Percentiles rank a stretch among this genome's conserved stretches.
Conservation (phyloP, 2,888 invertebrate species). For the Pollenia angustigena region DNA sequence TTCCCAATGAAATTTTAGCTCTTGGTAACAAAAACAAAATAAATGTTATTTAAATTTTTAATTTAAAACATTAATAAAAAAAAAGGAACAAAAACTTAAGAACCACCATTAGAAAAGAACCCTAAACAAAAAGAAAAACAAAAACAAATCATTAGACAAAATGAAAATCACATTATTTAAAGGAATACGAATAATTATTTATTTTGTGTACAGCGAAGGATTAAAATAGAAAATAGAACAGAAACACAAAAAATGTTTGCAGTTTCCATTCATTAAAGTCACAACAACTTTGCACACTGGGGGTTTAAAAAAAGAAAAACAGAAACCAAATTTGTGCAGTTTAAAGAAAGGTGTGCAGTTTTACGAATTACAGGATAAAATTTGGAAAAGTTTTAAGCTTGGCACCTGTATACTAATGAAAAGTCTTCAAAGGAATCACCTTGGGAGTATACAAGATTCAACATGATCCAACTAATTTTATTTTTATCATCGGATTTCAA, state of each 20-base stretch:
- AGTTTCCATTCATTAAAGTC: slow-evolving; percentile 61
- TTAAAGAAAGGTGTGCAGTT: too few species aligned
- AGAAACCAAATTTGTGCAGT: too few species aligned
- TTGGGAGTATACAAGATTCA: too few species aligned
- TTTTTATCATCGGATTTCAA: too few species aligned
- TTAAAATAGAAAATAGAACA: not conserved
- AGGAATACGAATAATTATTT: slow-evolving; percentile 55
- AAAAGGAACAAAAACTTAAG: slow-evolving; percentile 51
- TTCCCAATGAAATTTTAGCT: slow-evolving; percentile 39
- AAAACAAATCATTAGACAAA: slow-evolving; percentile 48
- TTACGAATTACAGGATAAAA: too few species aligned
- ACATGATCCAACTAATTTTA: too few species aligned
- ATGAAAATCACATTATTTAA: slow-evolving; percentile 58
- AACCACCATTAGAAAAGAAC: slow-evolving; percentile 65
- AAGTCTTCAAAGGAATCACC: too few species aligned
- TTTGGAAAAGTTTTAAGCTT: too few species aligned
- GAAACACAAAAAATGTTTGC: slow-evolving; percentile 52
- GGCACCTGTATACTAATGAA: too few species aligned
- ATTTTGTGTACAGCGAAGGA: slow-evolving; percentile 35
- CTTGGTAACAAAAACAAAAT: slow-evolving; percentile 43
- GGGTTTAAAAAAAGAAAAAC: too few species aligned
- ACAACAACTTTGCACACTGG: not conserved
- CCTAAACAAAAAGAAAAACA: slow-evolving; percentile 38
- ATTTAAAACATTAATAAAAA: slow-evolving; percentile 33
- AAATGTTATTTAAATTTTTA: slow-evolving; percentile 30